Evolutionary conservation across 2,113 vertebrate species (phyloP).

Genomic region (human (Homo sapiens)): DNA sequence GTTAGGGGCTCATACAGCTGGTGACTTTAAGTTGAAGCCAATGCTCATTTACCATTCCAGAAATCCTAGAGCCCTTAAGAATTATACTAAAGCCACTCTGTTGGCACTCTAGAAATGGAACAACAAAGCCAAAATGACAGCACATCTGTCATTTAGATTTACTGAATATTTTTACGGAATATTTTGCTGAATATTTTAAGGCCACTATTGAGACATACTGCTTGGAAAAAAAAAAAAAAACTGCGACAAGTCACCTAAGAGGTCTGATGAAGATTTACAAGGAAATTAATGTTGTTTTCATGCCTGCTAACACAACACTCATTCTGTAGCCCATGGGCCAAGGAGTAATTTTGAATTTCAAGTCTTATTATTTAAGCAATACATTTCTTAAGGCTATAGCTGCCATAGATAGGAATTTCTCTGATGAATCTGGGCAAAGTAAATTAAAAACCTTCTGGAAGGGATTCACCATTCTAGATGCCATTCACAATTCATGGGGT

Average conservation of each 20-base stretch:
- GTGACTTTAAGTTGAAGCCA: not conserved
- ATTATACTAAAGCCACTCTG: not conserved
- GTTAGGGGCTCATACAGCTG: not conserved
- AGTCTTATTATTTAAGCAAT: not conserved
- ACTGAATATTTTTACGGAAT: not conserved
- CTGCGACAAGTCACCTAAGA: not conserved
- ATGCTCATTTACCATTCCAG: not conserved
- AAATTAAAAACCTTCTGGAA: not conserved
- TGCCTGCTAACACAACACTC: not conserved
- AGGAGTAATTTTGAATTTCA: not conserved
- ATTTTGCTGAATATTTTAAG: not conserved
- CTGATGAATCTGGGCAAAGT: not conserved
- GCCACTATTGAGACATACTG: not conserved
- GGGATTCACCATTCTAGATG: not conserved
- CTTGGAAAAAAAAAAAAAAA: not conserved
- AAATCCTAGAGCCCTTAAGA: not conserved
- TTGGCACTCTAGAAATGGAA: not conserved
- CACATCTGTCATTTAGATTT: not conserved
- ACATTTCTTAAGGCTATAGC: not conserved
- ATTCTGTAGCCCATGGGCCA: not conserved
- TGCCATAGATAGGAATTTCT: not conserved
- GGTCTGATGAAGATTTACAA: not conserved
- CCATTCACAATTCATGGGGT: not conserved
- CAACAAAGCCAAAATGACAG: not conserved
- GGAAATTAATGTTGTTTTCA: not conserved